Evolutionary conservation across 2,113 vertebrate genomes (phyloP).

Genomic region (Columbina picui): DNA sequence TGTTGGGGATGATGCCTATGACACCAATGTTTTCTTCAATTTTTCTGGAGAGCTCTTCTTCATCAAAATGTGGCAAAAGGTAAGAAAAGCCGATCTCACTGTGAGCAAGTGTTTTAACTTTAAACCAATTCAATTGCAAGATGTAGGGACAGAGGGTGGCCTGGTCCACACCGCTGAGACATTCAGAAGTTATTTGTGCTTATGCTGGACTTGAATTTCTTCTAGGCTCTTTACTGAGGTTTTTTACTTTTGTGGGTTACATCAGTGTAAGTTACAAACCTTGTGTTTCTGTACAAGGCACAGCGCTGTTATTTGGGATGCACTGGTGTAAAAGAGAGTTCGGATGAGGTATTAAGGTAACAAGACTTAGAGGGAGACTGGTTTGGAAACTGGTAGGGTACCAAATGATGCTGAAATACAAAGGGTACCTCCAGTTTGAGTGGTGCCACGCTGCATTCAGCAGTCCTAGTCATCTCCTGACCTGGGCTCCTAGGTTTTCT

Average conservation of each 20-base stretch:
- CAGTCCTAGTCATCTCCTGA: neutral
- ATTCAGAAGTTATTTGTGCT: neutral
- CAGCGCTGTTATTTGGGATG: neutral
- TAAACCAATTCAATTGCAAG: neutral
- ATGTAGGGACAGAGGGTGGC: neutral
- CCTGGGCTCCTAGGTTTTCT: neutral
- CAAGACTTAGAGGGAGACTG: neutral
- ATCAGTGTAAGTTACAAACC: neutral
- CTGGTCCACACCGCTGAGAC: neutral
- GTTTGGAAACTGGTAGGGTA: neutral
- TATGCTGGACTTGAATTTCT: neutral
- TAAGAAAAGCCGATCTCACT: conserved; percentile 64
- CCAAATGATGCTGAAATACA: neutral
- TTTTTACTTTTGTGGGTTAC: neutral
- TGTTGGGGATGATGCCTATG: conserved; percentile 92
- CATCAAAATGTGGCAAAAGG: conserved; percentile 99
- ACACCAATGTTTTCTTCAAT: conserved; percentile 95
- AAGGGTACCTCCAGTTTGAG: neutral
- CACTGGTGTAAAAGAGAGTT: neutral
- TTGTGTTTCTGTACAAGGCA: neutral
- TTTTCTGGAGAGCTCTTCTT: conserved; percentile 96
- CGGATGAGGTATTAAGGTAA: neutral
- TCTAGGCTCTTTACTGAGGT: neutral
- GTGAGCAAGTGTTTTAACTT: neutral
- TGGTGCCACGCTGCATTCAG: neutral